Evolutionary conservation across 2,113 vertebrate genomes (phyloP).

Genomic region (Gallinago jamesoni): DNA sequence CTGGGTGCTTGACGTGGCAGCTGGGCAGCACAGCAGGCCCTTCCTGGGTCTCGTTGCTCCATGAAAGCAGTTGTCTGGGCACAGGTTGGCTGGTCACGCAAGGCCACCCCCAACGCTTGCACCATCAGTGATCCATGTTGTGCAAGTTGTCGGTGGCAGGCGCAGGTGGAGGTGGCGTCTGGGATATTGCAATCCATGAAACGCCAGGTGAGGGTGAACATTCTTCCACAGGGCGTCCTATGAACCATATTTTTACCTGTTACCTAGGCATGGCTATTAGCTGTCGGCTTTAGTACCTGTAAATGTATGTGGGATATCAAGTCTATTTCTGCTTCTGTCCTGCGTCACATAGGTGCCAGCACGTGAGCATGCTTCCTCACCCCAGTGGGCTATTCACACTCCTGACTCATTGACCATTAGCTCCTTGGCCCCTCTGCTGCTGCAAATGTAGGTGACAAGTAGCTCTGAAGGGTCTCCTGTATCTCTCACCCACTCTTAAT

Average conservation of each 20-base stretch:
- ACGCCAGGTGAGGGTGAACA: neutral
- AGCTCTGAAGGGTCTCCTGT: neutral
- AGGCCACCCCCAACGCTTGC: neutral
- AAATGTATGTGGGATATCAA: neutral
- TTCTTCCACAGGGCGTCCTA: neutral
- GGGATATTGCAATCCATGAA: neutral
- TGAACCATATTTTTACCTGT: neutral
- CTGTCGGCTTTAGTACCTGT: neutral
- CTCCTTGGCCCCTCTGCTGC: neutral
- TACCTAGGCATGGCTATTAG: accelerated
- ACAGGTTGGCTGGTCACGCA: neutral
- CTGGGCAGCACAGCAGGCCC: accelerated
- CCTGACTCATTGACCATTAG: neutral
- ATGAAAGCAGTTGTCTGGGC: neutral
- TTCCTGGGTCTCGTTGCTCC: neutral
- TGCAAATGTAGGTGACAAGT: neutral
- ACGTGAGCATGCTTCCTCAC: neutral
- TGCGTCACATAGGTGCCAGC: neutral
- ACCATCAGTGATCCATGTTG: neutral
- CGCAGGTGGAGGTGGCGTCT: neutral
- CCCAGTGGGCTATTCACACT: neutral
- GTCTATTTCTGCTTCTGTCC: neutral
- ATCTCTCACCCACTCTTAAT: accelerated
- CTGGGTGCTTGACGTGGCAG: neutral
- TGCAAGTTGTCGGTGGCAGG: neutral